Evolutionary conservation across 2,113 vertebrate genomes (phyloP), one percentile per base, ranked within the genome.

Genomic region (Oriolus oriolus): DNA sequence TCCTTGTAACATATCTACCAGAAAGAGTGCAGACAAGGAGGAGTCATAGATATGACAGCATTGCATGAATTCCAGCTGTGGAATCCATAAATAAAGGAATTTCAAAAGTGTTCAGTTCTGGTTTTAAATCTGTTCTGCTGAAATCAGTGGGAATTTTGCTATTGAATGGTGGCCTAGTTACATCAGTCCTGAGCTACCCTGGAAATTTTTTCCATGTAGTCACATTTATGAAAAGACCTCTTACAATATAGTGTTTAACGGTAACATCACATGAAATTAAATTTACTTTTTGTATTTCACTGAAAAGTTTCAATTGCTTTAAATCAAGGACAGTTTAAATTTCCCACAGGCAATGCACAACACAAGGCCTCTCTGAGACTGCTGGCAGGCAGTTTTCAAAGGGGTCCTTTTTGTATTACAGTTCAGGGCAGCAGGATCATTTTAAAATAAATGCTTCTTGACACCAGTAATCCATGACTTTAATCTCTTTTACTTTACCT

Each of bases 371-470:
- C 87, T 82, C 59, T 16, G 44, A 85, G 83, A 52, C 49, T 93
- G 85, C 92, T 86, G 45, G 78, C 59, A 93, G 94, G 50, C 90
- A 91, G 28, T 90, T 95, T 93, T 71, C 5, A 5, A 84, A 93
- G 93, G 49, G 22, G 74, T 54, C 41, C 31, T 87, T 91, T 89
- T 85, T 91, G 31, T 69, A n/a, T 71, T 89, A n/a, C 37, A 65
- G 74, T 79, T 71, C 57, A 89, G 85, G 66, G 59, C 75, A 90
- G 71, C 53, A 61, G 50, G 63, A 83, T 85, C 59, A 13, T 87
- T 85, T 90, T 90, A 74, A 96, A 95, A 93, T 92, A 96, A 94
- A 94, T 92, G 82, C 78, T 90, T 90, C 82, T 83, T 90, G 83
- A 86, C 88, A 88, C 92, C 37, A 65, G 44, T 79, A 88, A 69